Evolutionary conservation across 37 sponge, comb jelly and placozoan species (phyloP).

Genomic region (Theonella swinhoei): DNA sequence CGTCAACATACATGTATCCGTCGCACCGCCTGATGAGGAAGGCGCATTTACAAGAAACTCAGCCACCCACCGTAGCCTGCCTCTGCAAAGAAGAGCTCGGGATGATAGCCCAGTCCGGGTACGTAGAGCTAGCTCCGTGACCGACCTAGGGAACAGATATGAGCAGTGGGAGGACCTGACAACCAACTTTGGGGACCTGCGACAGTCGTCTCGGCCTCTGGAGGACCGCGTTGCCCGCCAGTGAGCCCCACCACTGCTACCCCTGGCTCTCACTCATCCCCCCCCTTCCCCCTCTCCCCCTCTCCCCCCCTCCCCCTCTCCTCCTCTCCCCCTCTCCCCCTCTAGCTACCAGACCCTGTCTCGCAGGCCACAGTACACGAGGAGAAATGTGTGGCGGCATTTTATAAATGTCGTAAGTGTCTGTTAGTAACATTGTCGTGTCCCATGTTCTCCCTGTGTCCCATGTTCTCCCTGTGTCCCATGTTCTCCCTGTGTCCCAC

Average conservation of each 20-base stretch:
- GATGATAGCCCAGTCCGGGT: not conserved
- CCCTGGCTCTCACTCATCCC: not conserved
- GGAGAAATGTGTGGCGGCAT: not conserved
- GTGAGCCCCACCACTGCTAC: too few relatives aligned
- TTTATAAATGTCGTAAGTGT: not conserved
- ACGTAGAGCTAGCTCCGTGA: not conserved
- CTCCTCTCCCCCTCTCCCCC: not conserved
- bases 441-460: too few relatives aligned
- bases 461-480: too few relatives aligned
- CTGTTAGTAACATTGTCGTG: too few relatives aligned
- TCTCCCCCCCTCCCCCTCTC: not conserved
- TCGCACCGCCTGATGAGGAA: not conserved
- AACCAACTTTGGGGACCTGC: not conserved
- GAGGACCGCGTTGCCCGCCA: slow-evolving; percentile 32
- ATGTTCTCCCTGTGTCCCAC: too few relatives aligned
- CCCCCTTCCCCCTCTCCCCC: not conserved
- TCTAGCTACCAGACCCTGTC: not conserved
- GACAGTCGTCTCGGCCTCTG: slow-evolving; percentile 30
- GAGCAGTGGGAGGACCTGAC: not conserved
- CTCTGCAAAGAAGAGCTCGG: not conserved
- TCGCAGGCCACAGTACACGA: not conserved
- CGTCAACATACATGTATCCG: not conserved
- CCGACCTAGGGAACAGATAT: not conserved
- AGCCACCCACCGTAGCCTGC: not conserved
- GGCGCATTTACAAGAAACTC: not conserved